Evolutionary conservation across 2,113 vertebrate species (phyloP).

Genomic region (Pagrus major): DNA sequence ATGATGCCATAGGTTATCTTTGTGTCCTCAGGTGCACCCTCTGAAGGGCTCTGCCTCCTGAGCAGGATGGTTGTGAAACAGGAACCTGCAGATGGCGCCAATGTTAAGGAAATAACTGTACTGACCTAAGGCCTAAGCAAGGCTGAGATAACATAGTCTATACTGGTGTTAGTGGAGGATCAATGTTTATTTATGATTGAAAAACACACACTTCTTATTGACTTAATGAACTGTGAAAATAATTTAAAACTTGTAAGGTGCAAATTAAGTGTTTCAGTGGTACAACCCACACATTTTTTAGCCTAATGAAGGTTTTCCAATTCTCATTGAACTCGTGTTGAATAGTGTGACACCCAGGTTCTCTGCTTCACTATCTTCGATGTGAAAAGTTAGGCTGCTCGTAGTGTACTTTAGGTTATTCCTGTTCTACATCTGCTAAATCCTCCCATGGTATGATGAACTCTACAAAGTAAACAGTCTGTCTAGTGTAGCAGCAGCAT

Average conservation of each 20-base stretch:
- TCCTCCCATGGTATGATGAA: background rate
- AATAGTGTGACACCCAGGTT: background rate
- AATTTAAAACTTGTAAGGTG: background rate
- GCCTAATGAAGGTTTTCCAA: background rate
- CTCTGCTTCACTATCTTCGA: background rate
- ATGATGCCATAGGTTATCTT: too few relatives aligned
- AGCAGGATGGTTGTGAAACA: background rate
- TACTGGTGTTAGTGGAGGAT: background rate
- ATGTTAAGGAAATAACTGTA: background rate
- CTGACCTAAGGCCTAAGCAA: background rate
- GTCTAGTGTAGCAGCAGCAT: background rate
- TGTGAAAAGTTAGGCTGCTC: background rate
- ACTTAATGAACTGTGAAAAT: background rate
- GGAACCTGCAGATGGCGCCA: conserved; percentile 9
- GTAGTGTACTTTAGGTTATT: background rate
- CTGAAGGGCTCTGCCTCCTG: background rate
- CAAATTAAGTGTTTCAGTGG: background rate
- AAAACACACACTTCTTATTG: background rate
- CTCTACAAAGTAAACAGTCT: conserved; percentile 9
- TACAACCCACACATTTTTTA: background rate
- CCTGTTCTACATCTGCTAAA: background rate
- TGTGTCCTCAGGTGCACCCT: background rate
- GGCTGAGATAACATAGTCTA: accelerated
- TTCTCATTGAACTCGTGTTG: background rate
- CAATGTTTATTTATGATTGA: background rate